Conservation (phyloP, 2,888 invertebrate genomes). For the Trissolcus japonicus region DNA sequence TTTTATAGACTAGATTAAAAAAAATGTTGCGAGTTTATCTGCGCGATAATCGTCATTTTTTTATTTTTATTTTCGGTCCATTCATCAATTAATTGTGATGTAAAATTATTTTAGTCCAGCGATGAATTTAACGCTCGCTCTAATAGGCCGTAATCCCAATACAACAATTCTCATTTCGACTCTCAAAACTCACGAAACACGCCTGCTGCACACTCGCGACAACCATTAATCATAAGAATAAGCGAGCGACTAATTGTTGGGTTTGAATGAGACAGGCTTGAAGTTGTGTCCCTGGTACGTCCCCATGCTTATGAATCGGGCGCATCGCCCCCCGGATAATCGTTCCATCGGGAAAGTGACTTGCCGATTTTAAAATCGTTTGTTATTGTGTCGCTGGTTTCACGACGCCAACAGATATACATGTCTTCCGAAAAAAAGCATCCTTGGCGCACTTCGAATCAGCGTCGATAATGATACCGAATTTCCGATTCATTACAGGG, state of each 20-base stretch:
- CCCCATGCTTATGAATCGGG: constrained; percentile 62
- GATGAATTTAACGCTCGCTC: constrained; percentile 68
- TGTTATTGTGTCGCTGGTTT: constrained; percentile 59
- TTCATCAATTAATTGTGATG: not conserved
- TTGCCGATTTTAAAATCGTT: constrained; percentile 69
- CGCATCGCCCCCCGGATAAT: constrained; percentile 64
- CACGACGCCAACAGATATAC: constrained; percentile 42
- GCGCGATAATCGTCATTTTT: not conserved
- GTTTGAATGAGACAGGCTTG: constrained; percentile 67
- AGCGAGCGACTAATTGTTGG: constrained; percentile 73
- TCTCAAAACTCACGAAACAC: constrained; percentile 55
- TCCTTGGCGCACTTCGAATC: not conserved
- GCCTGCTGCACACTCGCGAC: constrained; percentile 68
- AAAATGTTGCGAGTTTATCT: not conserved
- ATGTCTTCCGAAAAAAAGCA: constrained; percentile 13
- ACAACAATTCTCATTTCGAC: constrained; percentile 51
- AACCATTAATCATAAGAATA: constrained; percentile 72
- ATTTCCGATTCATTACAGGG: not conserved
- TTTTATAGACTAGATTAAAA: constrained; percentile 36
- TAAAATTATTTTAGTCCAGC: not conserved
- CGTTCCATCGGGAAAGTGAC: constrained; percentile 65
- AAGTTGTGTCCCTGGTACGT: constrained; percentile 66
- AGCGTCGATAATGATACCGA: constrained; percentile 16
- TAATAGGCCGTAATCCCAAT: constrained; percentile 66
- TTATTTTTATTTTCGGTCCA: not conserved